phyloP scores from a whole-genome alignment of 2,113 vertebrate genomes.

The Erythrolamprus reginae region DNA sequence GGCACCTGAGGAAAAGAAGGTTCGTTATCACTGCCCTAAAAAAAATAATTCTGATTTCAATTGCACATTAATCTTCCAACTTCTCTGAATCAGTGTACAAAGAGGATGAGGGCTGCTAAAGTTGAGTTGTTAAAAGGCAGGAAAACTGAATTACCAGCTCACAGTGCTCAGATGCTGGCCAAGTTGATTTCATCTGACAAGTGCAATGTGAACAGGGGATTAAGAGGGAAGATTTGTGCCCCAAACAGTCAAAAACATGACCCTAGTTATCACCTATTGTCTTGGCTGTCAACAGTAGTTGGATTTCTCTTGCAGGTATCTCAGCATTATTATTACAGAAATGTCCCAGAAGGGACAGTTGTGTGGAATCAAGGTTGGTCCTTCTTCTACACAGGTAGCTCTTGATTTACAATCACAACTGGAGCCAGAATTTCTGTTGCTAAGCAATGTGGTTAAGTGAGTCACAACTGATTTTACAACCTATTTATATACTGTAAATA shows the following conservation, averaged over 20 bases:
- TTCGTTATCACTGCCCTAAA: too few species aligned
- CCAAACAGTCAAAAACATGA: background rate
- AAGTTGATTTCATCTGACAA: background rate
- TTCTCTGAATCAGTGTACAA: background rate
- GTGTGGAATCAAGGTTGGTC: background rate
- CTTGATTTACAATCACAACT: too few species aligned
- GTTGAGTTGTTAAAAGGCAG: background rate
- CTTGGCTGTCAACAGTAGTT: background rate
- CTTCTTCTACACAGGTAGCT: too few species aligned
- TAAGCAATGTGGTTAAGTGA: too few species aligned
- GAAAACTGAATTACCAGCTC: background rate
- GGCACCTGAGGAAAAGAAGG: too few species aligned
- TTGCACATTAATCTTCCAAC: too few species aligned
- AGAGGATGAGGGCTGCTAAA: too few species aligned
- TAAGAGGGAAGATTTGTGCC: background rate
- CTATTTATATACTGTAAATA: too few species aligned
- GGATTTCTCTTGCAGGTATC: background rate
- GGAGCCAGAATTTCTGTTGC: too few species aligned
- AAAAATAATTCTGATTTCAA: too few species aligned
- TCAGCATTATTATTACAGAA: background rate
- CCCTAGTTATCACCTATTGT: background rate
- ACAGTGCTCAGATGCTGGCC: background rate
- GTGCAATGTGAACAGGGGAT: background rate
- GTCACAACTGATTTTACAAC: too few species aligned
- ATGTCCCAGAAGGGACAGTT: background rate